Evolutionary conservation across 2,888 invertebrate genomes (phyloP).

Genomic region (Ennomos erosarius): DNA sequence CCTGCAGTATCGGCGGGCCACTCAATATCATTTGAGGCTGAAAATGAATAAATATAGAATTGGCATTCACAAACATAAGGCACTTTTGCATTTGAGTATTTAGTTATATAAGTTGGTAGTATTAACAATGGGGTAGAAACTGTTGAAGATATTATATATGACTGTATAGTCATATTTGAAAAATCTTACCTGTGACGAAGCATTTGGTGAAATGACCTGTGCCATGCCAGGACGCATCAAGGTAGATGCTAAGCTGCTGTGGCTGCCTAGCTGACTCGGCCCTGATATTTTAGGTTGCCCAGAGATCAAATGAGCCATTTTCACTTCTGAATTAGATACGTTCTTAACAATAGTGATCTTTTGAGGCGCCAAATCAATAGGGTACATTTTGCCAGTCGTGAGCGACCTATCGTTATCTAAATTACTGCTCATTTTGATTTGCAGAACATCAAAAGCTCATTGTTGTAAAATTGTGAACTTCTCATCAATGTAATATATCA

Average conservation of each 20-base stretch:
- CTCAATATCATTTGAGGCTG: slow-evolving; percentile 80
- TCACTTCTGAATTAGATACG: slow-evolving; percentile 74
- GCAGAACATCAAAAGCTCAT: slow-evolving; percentile 23
- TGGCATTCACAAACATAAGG: too few relatives aligned
- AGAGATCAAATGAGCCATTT: slow-evolving; percentile 78
- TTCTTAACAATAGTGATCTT: slow-evolving; percentile 82
- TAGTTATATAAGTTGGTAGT: too few relatives aligned
- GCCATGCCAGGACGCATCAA: slow-evolving; percentile 76
- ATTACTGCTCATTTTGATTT: slow-evolving; percentile 74
- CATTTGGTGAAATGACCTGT: slow-evolving; percentile 77
- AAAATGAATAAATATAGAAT: slow-evolving; percentile 39
- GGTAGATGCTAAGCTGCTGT: slow-evolving; percentile 66
- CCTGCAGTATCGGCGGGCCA: slow-evolving; percentile 74
- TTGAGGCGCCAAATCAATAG: slow-evolving; percentile 82
- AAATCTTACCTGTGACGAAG: slow-evolving; percentile 70
- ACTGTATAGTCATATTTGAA: background rate
- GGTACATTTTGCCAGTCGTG: slow-evolving; percentile 84
- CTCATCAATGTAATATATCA: slow-evolving; percentile 9
- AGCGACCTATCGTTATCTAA: slow-evolving; percentile 84
- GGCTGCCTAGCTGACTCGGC: slow-evolving; percentile 71
- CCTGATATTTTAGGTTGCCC: slow-evolving; percentile 70
- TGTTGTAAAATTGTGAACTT: slow-evolving; percentile 4
- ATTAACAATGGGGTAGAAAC: too few relatives aligned
- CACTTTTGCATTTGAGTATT: too few relatives aligned
- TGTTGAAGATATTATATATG: background rate